Conservation (phyloP, 1,140 invertebrate species). For the Drosophila eugracilis region DNA sequence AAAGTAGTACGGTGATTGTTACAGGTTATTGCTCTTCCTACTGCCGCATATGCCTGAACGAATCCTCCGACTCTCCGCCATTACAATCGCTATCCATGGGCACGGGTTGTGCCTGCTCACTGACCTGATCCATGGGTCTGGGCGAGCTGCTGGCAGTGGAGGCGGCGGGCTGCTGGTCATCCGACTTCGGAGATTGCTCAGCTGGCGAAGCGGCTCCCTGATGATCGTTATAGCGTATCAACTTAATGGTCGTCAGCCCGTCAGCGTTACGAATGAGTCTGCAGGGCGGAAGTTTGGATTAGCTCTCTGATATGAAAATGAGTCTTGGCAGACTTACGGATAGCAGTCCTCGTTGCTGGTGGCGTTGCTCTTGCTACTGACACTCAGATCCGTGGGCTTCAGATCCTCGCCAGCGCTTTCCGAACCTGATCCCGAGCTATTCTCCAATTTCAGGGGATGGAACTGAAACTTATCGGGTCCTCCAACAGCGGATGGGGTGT, state of each 20-base stretch:
- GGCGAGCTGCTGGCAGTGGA: slow-evolving; percentile 44
- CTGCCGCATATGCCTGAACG: slow-evolving; percentile 70
- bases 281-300: slow-evolving; percentile 28
- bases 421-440: slow-evolving; percentile 44
- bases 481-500: slow-evolving; percentile 41
- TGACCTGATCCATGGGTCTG: slow-evolving; percentile 66
- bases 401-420: slow-evolving; percentile 84
- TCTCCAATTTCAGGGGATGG: slow-evolving; percentile 77
- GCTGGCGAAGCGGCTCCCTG: slow-evolving; percentile 20
- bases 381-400: slow-evolving; percentile 86
- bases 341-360: slow-evolving; percentile 77
- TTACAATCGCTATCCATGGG: slow-evolving; percentile 79
- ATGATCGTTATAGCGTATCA: slow-evolving; percentile 81
- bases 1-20: slow-evolving; percentile 40
- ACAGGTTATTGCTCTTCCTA: slow-evolving; percentile 35
- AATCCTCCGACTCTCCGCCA: slow-evolving; percentile 59
- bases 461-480: slow-evolving; percentile 77
- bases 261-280: slow-evolving; percentile 84
- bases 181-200: slow-evolving; percentile 58
- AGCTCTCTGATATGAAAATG: not conserved
- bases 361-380: slow-evolving; percentile 64
- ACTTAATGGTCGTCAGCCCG: slow-evolving; percentile 84
- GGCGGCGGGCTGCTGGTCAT: slow-evolving; percentile 31
- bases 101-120: slow-evolving; percentile 51
- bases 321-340: slow-evolving; percentile 70